phyloP scores from a whole-genome alignment of 2,888 invertebrate species.

The Heliconius cydno region DNA sequence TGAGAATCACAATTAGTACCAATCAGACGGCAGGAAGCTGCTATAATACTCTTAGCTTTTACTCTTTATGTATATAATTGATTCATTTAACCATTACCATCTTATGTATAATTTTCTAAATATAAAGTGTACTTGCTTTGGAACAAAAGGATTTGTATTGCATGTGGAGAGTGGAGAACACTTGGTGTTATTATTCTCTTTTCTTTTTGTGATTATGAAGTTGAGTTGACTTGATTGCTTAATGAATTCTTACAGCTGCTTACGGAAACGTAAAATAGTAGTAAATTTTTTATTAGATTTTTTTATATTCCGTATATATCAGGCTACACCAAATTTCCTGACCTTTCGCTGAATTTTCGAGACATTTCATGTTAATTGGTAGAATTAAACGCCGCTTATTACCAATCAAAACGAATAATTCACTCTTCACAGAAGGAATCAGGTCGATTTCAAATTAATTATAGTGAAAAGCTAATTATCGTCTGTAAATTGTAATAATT shows the following conservation, averaged over 20 bases:
- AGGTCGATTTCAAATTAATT: not conserved
- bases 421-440: too few species aligned
- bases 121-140: conserved; percentile 3
- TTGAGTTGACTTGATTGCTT: conserved; percentile 2
- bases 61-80: conserved; percentile 50
- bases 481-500: not conserved
- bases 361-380: not conserved
- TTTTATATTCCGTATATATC: not conserved
- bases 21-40: conserved; percentile 68
- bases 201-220: conserved; percentile 3
- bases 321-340: too few species aligned
- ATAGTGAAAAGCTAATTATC: not conserved
- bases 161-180: conserved; percentile 2
- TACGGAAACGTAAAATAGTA: not conserved
- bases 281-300: not conserved
- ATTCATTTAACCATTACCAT: conserved; percentile 10
- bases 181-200: conserved; percentile 15
- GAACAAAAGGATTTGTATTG: conserved; percentile 8
- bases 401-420: too few species aligned
- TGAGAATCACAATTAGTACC: conserved; percentile 65
- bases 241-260: not conserved
- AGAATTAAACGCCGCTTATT: not conserved
- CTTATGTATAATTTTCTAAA: conserved; percentile 14
- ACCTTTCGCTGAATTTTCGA: not conserved
- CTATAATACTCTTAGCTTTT: conserved; percentile 59